Conservation (phyloP, 2,888 invertebrate species). For the Drosophila nigricruria region DNA sequence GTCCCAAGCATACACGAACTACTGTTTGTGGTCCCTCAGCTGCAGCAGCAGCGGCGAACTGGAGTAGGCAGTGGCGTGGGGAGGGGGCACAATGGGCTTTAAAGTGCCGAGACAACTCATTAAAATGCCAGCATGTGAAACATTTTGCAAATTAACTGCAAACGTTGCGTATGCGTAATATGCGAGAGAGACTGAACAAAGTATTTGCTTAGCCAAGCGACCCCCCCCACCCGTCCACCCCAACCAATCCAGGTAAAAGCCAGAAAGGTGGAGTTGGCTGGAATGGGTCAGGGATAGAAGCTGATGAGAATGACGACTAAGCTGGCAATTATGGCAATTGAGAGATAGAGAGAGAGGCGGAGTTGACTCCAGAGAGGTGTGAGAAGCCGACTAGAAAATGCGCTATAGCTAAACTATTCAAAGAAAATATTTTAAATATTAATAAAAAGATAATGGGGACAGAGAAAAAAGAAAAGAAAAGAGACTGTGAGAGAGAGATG, state of each 20-base stretch:
- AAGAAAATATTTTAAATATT: neutral
- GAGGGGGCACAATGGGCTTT: conserved; percentile 9
- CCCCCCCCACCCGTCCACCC: neutral
- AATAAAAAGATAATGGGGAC: no score
- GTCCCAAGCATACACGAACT: conserved; percentile 16
- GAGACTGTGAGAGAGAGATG: no score
- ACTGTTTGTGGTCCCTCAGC: conserved; percentile 7
- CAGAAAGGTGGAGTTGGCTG: neutral
- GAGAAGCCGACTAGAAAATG: conserved; percentile 26
- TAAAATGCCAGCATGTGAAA: conserved; percentile 68
- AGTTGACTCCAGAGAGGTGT: neutral
- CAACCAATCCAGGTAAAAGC: neutral
- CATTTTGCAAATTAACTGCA: conserved; percentile 80
- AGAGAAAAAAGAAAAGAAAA: no score
- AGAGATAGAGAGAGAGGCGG: neutral
- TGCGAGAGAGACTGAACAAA: conserved; percentile 49
- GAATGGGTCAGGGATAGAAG: conserved; percentile 5
- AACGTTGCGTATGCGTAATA: conserved; percentile 75
- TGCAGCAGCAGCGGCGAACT: neutral
- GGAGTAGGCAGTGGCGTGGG: neutral
- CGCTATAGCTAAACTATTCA: conserved; percentile 8
- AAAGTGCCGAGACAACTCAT: conserved; percentile 70
- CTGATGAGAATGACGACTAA: conserved; percentile 52
- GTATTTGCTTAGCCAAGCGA: conserved; percentile 65
- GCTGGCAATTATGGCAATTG: conserved; percentile 56